These are phyloP conservation scores for Strigamia transsilvanica DNA, from an alignment of 2,888 invertebrate genomes.

Conservation along the genomic window DNA sequence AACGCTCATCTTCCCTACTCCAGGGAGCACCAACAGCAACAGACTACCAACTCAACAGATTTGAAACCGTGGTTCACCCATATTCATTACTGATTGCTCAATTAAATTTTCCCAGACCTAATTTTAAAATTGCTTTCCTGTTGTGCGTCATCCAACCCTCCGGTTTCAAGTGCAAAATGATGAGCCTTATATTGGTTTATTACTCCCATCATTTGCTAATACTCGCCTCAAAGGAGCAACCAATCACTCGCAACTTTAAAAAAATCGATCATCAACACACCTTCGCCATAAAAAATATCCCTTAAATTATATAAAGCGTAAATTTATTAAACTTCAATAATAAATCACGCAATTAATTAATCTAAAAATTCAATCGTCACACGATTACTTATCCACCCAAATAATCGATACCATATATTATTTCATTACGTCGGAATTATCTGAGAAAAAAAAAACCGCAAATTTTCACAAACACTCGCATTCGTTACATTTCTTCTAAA, in stretches of 20 bases:
- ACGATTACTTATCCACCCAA: not conserved
- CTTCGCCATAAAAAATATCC: no score
- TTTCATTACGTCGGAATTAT: not conserved
- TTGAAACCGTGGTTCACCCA: not conserved
- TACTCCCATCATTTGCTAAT: not conserved
- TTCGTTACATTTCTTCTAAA: slow-evolving; percentile 1
- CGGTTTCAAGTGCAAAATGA: slow-evolving; percentile 36
- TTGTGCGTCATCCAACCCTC: slow-evolving; percentile 1
- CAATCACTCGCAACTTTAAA: not conserved
- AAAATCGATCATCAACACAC: not conserved
- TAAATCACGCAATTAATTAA: not conserved
- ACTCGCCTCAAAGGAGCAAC: not conserved
- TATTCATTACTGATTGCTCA: not conserved
- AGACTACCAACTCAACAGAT: not conserved
- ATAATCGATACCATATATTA: not conserved
- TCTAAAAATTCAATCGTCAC: not conserved
- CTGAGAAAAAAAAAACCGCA: not conserved
- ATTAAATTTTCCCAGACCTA: slow-evolving; percentile 1
- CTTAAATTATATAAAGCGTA: no score
- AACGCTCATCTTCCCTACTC: no score
- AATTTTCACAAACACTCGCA: not conserved
- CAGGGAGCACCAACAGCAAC: not conserved
- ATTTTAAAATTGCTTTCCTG: not conserved
- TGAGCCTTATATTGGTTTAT: slow-evolving; percentile 3
- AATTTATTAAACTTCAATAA: not conserved